A percentile compares a stretch with the other conserved stretches of the same genome.
Conservation (phyloP, 2,888 invertebrate species). For the Cartodere bifasciata region DNA sequence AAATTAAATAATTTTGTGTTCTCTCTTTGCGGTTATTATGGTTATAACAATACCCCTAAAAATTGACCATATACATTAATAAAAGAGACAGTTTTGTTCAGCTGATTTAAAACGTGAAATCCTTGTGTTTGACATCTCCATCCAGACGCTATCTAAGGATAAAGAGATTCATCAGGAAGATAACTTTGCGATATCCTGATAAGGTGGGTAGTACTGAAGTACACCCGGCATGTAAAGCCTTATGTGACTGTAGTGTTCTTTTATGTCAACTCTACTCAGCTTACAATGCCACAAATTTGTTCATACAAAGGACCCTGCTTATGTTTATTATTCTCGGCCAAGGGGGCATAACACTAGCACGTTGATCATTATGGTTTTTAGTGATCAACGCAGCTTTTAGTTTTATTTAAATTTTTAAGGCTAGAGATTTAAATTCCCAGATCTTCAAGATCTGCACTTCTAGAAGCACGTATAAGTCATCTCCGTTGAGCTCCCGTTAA, state of each 20-base stretch:
- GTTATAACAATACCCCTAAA: no score
- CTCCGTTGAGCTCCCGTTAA: no score
- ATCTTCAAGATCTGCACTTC: no score
- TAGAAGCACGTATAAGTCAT: no score
- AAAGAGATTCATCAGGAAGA: slow-evolving; percentile 33
- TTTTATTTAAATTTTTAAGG: no score
- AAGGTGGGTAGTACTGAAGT: slow-evolving; percentile 21
- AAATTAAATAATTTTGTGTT: no score
- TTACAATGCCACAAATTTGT: slow-evolving; percentile 27
- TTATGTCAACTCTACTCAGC: slow-evolving; percentile 24
- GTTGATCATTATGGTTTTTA: not conserved
- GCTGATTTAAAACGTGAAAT: no score
- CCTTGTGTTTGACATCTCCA: slow-evolving; percentile 35
- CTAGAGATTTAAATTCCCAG: no score
- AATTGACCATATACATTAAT: no score
- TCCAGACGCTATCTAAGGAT: slow-evolving; percentile 29
- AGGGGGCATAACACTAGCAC: slow-evolving; percentile 14
- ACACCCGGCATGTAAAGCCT: slow-evolving; percentile 21
- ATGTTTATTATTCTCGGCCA: slow-evolving; percentile 11
- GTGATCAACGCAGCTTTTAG: no score
- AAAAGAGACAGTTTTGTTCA: no score
- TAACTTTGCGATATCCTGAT: slow-evolving; percentile 27
- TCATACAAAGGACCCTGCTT: slow-evolving; percentile 18
- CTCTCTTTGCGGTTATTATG: no score
- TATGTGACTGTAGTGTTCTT: slow-evolving; percentile 22